Evolutionary conservation across 1,140 invertebrate genomes (phyloP).

Genomic region (Andrena cerasifolii): DNA sequence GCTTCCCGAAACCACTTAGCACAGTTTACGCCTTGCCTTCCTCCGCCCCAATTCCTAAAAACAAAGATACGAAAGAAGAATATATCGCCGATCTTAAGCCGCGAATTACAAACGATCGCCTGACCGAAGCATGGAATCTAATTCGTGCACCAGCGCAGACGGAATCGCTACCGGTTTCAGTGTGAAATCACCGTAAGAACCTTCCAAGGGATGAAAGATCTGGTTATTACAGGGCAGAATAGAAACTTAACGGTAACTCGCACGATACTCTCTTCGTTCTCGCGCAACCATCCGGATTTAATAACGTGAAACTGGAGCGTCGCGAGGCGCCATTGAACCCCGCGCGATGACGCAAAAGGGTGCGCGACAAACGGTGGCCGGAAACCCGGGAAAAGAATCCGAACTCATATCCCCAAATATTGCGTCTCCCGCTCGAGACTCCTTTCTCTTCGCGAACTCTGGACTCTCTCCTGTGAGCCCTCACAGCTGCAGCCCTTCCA

Average conservation of each 20-base stretch:
- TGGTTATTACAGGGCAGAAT: constrained; percentile 15
- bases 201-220: constrained; percentile 13
- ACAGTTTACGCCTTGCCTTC: too few species aligned
- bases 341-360: constrained; percentile 12
- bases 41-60: not conserved
- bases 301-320: constrained; percentile 28
- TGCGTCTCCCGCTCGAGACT: not conserved
- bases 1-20: constrained; percentile 10
- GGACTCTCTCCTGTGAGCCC: not conserved
- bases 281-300: constrained; percentile 39
- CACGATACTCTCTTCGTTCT: not conserved
- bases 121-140: not conserved
- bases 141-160: not conserved
- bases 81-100: not conserved
- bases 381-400: not conserved
- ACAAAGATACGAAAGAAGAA: not conserved
- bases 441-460: not conserved
- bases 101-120: constrained; percentile 20
- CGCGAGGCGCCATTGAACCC: constrained; percentile 4
- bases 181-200: not conserved
- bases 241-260: constrained; percentile 18
- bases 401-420: constrained; percentile 31
- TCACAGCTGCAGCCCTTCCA: not conserved
- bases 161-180: not conserved
- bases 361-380: not conserved